Evolutionary conservation across 2,113 vertebrate species (phyloP).

Genomic region (Gymnarchus niloticus): DNA sequence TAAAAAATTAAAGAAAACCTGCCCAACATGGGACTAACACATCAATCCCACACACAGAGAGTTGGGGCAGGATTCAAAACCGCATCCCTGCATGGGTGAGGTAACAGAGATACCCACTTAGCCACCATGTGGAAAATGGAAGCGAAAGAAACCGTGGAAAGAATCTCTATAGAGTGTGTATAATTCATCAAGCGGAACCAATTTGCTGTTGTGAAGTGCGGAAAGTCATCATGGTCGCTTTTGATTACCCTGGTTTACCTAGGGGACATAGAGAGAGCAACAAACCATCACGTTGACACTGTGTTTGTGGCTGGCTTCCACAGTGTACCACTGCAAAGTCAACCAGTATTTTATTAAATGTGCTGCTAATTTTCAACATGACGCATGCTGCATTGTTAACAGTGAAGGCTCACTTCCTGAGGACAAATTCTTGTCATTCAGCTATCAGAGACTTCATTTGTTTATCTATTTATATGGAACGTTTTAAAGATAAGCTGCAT

Average conservation of each 20-base stretch:
- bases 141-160: not conserved
- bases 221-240: conserved; percentile 17
- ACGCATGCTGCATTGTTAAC: not conserved
- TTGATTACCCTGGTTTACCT: not conserved
- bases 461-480: not conserved
- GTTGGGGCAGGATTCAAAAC: not conserved
- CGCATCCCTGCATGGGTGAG: not conserved
- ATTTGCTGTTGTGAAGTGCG: conserved; percentile 2
- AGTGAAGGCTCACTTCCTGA: not conserved
- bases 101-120: not conserved
- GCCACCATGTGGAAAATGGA: not conserved
- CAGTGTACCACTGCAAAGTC: not conserved
- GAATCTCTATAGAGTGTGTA: not conserved
- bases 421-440: not conserved
- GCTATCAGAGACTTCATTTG: not conserved
- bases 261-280: not conserved
- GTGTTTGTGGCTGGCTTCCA: not conserved
- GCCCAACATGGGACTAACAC: not conserved
- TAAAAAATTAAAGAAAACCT: not conserved
- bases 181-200: conserved; percentile 10
- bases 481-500: not conserved
- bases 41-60: not conserved
- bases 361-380: not conserved
- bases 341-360: not conserved
- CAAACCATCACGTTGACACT: not conserved